Base-by-base conservation (phyloP, 1,140 invertebrate genomes). In the Araneus ventricosus region DNA sequence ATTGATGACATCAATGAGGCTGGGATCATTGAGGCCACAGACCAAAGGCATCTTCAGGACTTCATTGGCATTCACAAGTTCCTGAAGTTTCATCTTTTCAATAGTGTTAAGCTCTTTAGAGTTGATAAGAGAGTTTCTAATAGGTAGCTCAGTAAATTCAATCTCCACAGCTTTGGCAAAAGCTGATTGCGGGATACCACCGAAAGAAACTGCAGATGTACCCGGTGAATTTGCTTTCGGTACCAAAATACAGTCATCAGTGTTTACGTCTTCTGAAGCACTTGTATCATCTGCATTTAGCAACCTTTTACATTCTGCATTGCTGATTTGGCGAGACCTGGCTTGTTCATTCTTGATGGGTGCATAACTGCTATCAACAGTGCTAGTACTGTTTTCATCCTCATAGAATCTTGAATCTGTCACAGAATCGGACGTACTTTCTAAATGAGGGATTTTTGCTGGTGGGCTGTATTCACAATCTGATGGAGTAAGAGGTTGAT, bases 1-100 rank as follows among this genome's bases (percentile, higher is more conserved):
- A 95, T 98, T 98, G 84, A 98, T 98, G 7, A 98, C 97, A 94
- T 97, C 97, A 79, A 98, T 95, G n/a, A 1, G 98, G 95, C 88
- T 39, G n/a, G 93, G 94, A 79, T 94, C 94, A 61, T 27, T 27
- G 3, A 67, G 30, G 10, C 70, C 90, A 70, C 90, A 94, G 0
- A 57, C 37, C n/a, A 98, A 96, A 34, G 98, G 98, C 80, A 97
- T 97, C 94, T 97, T 96, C 20, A 98, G 95, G 4, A 97, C 97
- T 95, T 98, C 97, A 95, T 98, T 98, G 1, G 98, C 98, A 3
- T 98, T 96, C 79, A 98, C 97, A 27, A 98, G 95, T 95, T 98
- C 98, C n/a, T n/a, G 97, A 67, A 98, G 95, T 95, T 98, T 98
- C 20, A 97, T 97, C 94, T 96, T 95, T n/a, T 98, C 98, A 20